Base-by-base conservation (phyloP, 2,797 vertebrate genomes). In the Pagetopsis macropterus region DNA sequence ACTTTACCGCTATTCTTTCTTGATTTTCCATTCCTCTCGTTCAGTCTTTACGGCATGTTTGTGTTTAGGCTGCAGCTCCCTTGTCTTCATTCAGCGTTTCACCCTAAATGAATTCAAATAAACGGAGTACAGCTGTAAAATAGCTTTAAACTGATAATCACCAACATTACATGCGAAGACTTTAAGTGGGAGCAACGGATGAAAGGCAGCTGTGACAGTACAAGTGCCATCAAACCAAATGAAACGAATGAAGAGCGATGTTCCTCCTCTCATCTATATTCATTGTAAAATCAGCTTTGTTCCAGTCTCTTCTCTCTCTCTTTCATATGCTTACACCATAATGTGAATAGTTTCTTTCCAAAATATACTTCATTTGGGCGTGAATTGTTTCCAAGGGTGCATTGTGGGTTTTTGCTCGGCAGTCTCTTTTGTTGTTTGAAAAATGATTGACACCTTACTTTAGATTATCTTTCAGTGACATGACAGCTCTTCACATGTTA, bases 71-170 rank as follows among this genome's bases (percentile, higher is more conserved):
- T 33, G 33, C 33, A 33, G 33, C 6, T 33, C 33, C 33, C 33
- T 33, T 33, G 33, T 65, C 50, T 56, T 16, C 19, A 31, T 45
- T 63, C 65, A 59, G 27, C n/a, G 33, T 74, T 66, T 82, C 49
- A 78, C 33, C 49, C 33, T 9, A 37, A 37, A 37, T 37, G 1
- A 37, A 37, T 37, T 37, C 6, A 74, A 64, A 78, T 44, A 81
- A 78, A 87, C 55, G 1, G 14, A 77, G 68, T 31, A 43, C 57
- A 62, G 64, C 77, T 80, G 67, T 72, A 70, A 86, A 85, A 81
- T 70, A 63, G 66, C 63, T 63, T 72, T 79, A 75, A 79, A 79
- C 23, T 74, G 70, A 82, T 83, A 51, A 86, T 85, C 75, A 65
- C 66, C 40, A 46, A 48, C 72, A 60, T 81, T 74, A 75, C 44